Conservation (phyloP, 2,888 invertebrate species). For the Melangyna quadrimaculata region DNA sequence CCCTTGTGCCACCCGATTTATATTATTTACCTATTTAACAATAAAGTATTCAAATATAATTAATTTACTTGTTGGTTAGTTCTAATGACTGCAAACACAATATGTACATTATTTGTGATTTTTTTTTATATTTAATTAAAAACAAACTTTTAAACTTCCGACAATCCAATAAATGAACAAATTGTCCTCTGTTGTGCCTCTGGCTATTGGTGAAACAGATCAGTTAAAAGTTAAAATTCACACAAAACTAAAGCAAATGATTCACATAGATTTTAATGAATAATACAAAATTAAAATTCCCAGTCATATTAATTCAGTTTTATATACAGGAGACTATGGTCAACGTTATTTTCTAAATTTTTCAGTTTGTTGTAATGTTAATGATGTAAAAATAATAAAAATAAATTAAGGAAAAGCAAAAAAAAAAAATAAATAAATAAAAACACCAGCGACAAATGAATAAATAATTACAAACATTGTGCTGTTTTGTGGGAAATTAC, state of each 20-base stretch:
- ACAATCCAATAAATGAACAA: neutral
- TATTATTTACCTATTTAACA: neutral
- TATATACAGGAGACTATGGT: conserved; percentile 40
- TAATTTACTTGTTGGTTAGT: conserved; percentile 11
- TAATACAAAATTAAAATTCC: conserved; percentile 68
- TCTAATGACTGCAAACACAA: neutral
- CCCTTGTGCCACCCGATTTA: too few relatives aligned
- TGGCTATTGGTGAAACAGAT: neutral
- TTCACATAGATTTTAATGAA: conserved; percentile 64
- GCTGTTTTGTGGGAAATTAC: conserved; percentile 50
- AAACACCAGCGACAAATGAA: conserved; percentile 64
- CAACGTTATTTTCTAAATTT: conserved; percentile 49
- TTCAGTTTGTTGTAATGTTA: conserved; percentile 9
- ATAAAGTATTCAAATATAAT: neutral
- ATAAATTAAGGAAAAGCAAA: neutral
- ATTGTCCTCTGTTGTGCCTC: neutral
- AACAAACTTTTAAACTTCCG: neutral
- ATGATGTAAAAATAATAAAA: neutral
- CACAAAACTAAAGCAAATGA: conserved; percentile 45
- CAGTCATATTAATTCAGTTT: conserved; percentile 59
- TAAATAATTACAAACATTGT: conserved; percentile 69
- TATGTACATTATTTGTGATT: neutral
- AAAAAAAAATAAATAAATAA: neutral
- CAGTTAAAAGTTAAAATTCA: neutral
- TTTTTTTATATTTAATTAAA: conserved; percentile 7